Evolutionary conservation across 30 jellyfish, hydroid and myxozoan species (phyloP), one percentile per base, ranked within the genome.

Genomic region (Cassiopea xamachana): DNA sequence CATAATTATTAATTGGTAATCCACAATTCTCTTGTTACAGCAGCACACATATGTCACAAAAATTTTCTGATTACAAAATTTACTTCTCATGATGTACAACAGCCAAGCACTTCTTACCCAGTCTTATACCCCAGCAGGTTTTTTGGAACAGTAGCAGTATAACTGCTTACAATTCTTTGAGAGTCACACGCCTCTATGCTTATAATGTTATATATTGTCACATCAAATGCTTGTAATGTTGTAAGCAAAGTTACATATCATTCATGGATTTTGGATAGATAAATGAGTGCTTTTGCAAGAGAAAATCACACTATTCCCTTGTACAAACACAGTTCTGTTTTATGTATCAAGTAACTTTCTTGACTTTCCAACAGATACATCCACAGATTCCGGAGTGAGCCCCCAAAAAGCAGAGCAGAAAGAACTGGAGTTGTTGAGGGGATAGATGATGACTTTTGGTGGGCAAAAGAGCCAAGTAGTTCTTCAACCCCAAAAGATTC

Each of bases 401-500:
- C 98, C 9, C 98, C 98, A 58, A 86, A 73, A 77, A 64, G 89
- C 44, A 44, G 91, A 18, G 73, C 80, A 18, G 95, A 87, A 69
- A 72, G 98, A 46, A 68, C 19, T 14, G 58, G 55, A 14, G 46
- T 15, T 1, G 64, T 18, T 7, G 51, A 64, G 0, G 49, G 9
- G 0, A 90, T 15, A 14, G 13, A 68, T 18, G 92, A 73, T 13
- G 95, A 85, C 43, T 92, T 92, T 80, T 92, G 98, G 98, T 92
- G 98, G 98, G 61, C 89, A 50, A 17, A 78, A 19, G 83, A 55
- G 50, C 93, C 90, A 60, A 72, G 73, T 50, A 69, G 74, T 15
- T 86, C 96, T 45, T 92, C 98, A 14, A 83, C 98, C 68, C 94
- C 98, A 59, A 85, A 76, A 50, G 90, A 80, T n/a, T 90, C 93